These are phyloP conservation scores for Bujurquina vittata DNA, from an alignment of 2,113 vertebrate genomes.

Conservation along the genomic window DNA sequence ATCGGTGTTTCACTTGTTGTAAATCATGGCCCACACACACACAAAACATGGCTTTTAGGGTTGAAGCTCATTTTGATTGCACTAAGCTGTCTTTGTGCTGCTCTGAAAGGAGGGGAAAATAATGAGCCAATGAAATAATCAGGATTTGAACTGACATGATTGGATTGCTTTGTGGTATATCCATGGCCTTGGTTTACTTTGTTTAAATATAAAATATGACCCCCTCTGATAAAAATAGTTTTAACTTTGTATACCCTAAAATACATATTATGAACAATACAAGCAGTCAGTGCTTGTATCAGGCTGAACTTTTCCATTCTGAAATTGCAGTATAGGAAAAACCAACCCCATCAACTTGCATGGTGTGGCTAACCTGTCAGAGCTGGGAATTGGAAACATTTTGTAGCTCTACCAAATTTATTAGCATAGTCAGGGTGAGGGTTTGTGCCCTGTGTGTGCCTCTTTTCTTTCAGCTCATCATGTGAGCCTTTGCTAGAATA, in stretches of 20 bases:
- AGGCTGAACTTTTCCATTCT: neutral
- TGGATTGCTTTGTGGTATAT: conserved; percentile 36
- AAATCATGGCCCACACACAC: conserved; percentile 51
- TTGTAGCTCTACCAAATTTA: neutral
- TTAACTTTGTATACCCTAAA: neutral
- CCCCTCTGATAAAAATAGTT: neutral
- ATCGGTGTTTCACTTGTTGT: conserved; percentile 48
- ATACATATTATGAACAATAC: neutral
- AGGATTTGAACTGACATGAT: too few species aligned
- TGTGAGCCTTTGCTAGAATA: neutral
- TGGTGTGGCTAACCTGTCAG: neutral
- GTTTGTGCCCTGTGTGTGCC: rapidly evolving
- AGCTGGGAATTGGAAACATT: neutral
- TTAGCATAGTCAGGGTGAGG: neutral
- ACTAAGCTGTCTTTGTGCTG: conserved; percentile 7
- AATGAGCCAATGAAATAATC: conserved; percentile 28
- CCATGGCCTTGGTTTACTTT: neutral
- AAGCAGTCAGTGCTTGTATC: neutral
- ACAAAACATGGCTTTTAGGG: conserved; percentile 54
- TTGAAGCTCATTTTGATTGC: conserved; percentile 55
- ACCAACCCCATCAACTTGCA: neutral
- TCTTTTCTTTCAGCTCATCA: neutral
- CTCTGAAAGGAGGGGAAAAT: neutral
- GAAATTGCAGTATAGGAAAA: neutral
- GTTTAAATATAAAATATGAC: neutral